phyloP scores from a whole-genome alignment of 2,113 vertebrate genomes.

The Speoplatyrhinus poulsoni region DNA sequence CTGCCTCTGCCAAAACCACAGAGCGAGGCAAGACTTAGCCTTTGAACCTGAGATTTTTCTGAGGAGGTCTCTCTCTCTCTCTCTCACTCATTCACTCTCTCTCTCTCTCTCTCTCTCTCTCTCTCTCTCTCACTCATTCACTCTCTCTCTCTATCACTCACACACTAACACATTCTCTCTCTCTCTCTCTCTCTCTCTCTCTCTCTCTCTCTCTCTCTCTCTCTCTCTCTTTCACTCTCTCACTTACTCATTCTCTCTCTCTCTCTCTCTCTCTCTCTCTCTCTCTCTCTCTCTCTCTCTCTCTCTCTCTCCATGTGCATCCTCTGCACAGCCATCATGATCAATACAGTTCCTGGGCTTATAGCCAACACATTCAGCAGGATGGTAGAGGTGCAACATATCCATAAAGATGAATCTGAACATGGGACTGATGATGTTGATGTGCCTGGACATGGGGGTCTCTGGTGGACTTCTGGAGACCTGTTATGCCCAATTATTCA shows the following conservation, averaged over 20 bases:
- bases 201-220: neutral
- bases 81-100: neutral
- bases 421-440: conserved; percentile 44
- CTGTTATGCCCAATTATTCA: conserved; percentile 27
- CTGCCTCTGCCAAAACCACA: conserved; percentile 58
- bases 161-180: too few relatives aligned
- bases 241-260: conserved; percentile 9
- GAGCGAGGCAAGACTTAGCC: conserved; percentile 61
- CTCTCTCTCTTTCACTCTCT: conserved; percentile 38
- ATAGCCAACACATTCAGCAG: conserved; percentile 34
- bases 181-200: conserved; percentile 42
- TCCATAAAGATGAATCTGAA: conserved; percentile 48
- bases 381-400: conserved; percentile 33
- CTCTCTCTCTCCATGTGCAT: conserved; percentile 30
- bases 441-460: conserved; percentile 33
- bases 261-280: too few relatives aligned
- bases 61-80: conserved; percentile 35
- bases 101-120: conserved; percentile 17
- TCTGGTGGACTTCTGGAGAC: conserved; percentile 33
- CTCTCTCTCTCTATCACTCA: conserved; percentile 5
- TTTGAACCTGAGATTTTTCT: conserved; percentile 68
- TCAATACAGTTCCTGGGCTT: conserved; percentile 23
- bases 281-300: neutral
- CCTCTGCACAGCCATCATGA: conserved; percentile 36
- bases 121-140: too few relatives aligned